Conservation (phyloP, 2,888 invertebrate genomes). For the Monoplex corrugatus region DNA sequence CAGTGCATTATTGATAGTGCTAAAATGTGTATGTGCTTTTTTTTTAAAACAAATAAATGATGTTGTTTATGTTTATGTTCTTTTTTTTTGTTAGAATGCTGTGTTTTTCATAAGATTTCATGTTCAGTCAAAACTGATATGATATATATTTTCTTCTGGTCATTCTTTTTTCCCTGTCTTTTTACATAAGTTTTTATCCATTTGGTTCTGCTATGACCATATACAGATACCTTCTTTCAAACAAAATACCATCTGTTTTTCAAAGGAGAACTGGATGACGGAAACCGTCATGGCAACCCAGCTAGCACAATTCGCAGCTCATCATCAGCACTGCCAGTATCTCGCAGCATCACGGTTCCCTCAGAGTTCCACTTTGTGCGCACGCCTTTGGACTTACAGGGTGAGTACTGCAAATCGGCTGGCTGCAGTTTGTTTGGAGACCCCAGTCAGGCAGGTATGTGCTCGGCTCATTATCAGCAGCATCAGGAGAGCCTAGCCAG, state of each 20-base stretch:
- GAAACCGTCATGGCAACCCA: background rate
- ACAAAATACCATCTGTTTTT: background rate
- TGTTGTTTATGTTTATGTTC: too few species aligned
- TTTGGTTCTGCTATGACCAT: too few species aligned
- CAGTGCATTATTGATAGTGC: too few species aligned
- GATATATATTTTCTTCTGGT: too few species aligned
- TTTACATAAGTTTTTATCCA: too few species aligned
- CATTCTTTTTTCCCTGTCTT: too few species aligned
- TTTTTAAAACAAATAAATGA: too few species aligned
- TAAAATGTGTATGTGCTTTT: too few species aligned
- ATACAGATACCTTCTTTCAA: too few species aligned
- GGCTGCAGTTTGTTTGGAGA: conserved; percentile 58
- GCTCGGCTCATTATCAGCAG: conserved; percentile 48
- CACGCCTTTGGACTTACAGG: conserved; percentile 10
- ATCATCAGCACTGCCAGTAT: background rate
- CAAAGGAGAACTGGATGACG: background rate
- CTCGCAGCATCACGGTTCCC: conserved; percentile 1
- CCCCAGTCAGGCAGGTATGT: conserved; percentile 52
- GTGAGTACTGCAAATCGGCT: conserved; percentile 32
- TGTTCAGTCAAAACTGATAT: too few species aligned
- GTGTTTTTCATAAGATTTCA: too few species aligned
- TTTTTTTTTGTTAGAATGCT: too few species aligned
- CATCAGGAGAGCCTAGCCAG: background rate
- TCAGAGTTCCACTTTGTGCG: background rate
- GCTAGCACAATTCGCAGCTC: background rate